A percentile compares a stretch with the other conserved stretches of the same genome.
phyloP scores from a whole-genome alignment of 1,140 invertebrate species.

The Lepidurus arcticus region DNA sequence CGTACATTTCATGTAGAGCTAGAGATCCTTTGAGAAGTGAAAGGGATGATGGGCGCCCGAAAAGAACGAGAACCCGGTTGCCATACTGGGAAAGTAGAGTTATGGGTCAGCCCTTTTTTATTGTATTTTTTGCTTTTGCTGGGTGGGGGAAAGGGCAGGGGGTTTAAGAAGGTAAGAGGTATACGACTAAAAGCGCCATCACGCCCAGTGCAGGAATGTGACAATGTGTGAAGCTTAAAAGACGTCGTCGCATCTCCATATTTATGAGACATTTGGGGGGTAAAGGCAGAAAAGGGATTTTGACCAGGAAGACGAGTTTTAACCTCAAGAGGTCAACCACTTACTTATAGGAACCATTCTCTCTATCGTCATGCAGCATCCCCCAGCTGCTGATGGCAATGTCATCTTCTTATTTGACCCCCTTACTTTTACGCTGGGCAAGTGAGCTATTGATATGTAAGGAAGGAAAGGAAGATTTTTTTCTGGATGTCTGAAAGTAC shows the following conservation, averaged over 20 bases:
- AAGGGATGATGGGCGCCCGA: neutral
- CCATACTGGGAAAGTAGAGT: conserved; percentile 21
- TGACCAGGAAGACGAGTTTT: neutral
- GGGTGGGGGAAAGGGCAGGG: neutral
- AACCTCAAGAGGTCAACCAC: conserved; percentile 9
- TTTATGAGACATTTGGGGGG: neutral
- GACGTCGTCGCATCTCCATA: neutral
- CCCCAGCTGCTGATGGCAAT: neutral
- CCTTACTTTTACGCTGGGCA: neutral
- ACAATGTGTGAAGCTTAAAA: neutral
- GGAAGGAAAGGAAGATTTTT: no score
- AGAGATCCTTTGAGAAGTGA: neutral
- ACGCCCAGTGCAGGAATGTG: conserved; percentile 1
- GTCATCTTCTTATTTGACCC: neutral
- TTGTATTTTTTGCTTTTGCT: neutral
- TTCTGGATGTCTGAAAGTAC: no score
- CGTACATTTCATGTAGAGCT: neutral
- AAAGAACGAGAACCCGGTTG: neutral
- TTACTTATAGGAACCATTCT: neutral
- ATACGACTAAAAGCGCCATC: neutral
- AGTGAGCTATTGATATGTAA: no score
- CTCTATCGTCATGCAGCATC: neutral
- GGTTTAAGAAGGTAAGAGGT: neutral
- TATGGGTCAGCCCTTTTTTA: neutral
- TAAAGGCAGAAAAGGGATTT: neutral